Percentiles rank a stretch among this genome's conserved stretches.
phyloP scores from a whole-genome alignment of 2,888 invertebrate species.

The Julus scanicus region DNA sequence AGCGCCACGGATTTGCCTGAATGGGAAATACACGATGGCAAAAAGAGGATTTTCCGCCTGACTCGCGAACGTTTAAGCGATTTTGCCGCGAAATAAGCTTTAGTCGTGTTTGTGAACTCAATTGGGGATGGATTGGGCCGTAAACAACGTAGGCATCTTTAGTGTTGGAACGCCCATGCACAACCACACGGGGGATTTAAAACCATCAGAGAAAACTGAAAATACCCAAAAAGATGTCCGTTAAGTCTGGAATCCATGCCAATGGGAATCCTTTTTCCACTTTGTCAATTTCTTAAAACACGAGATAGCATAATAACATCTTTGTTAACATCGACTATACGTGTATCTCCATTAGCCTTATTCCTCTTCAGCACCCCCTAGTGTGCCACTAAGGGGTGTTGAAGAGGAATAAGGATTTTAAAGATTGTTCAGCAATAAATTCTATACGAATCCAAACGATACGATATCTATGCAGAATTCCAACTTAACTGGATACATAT shows the following conservation, averaged over 20 bases:
- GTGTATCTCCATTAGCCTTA: too few species aligned
- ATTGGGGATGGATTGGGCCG: constrained; percentile 38
- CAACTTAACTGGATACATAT: too few species aligned
- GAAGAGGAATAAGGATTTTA: too few species aligned
- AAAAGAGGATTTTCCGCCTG: constrained; percentile 42
- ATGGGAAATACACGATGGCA: constrained; percentile 30
- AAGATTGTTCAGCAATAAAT: too few species aligned
- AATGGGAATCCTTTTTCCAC: neutral
- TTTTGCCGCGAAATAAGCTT: constrained; percentile 38
- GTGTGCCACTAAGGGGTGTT: too few species aligned
- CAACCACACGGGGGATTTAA: neutral
- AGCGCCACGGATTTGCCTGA: constrained; percentile 3
- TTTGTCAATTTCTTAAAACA: too few species aligned
- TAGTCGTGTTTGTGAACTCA: constrained; percentile 1
- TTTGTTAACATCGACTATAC: too few species aligned
- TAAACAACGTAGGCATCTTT: neutral
- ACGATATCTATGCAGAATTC: too few species aligned
- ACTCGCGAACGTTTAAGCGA: constrained; percentile 30
- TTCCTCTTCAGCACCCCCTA: too few species aligned
- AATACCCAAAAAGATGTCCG: neutral
- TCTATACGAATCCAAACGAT: too few species aligned
- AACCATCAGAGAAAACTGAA: neutral
- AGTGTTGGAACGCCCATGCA: neutral
- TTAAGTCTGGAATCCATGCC: neutral
- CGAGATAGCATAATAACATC: too few species aligned